Evolutionary conservation across 2,888 invertebrate species (phyloP), one percentile per base, ranked within the genome.

Genomic region (Lycocerus yunnanus): DNA sequence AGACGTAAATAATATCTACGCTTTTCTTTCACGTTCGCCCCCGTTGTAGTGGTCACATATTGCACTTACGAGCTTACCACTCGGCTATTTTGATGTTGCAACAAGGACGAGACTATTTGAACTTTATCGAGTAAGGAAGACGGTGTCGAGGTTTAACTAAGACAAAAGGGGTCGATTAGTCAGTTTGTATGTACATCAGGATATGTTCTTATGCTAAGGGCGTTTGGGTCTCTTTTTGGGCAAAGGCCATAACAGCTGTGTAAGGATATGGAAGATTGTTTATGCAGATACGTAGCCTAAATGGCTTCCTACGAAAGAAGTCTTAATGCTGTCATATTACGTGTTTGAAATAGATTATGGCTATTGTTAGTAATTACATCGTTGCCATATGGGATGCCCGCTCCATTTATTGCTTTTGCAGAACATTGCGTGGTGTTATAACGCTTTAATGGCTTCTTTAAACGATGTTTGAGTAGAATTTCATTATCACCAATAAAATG

Each of bases 331-430:
- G 86, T 85, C 86, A 85, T 85, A 86, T 86, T 87, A 87, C 86
- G 86, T 87, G 86, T 86, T 84, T 83, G 85, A 86, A 86, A 87
- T 87, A 86, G 86, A 86, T 87, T 86, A 86, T 86, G 85, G 86
- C 85, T 84, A 85, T 85, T 85, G 85, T 83, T 75, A 83, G 85
- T 85, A 86, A 86, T 86, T 86, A 85, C 85, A 83, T 80, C 82
- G 84, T 84, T 84, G 84, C 85, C 86, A 85, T 85, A 85, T 86
- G 86, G 84, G 85, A 81, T 82, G 80, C 80, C 76, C 79, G 78
- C 77, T 74, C 70, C 78, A 79, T 79, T 80, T 80, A 80, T 79
- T 80, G 76, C 83, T 80, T 79, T 77, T 80, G 80, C 82, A 82
- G 83, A 63, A 81, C 81, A 84, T 84, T 82, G 82, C 84, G 84